phyloP scores from a whole-genome alignment of 2,113 vertebrate species.

The Capreolus pygargus region DNA sequence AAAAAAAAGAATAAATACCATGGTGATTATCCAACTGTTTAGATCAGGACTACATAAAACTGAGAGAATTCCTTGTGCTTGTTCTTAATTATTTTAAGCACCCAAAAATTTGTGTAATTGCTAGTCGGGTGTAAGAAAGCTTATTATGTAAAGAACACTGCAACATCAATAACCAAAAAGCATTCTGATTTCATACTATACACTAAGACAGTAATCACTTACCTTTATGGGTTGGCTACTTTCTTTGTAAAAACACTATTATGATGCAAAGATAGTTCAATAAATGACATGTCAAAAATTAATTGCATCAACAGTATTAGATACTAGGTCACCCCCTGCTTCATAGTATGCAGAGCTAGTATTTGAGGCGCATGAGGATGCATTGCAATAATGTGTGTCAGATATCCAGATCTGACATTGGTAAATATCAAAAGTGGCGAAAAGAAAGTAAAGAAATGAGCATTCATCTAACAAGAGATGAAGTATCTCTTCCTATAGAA shows the following conservation, averaged over 20 bases:
- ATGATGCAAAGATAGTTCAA: neutral
- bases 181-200: neutral
- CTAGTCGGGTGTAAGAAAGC: neutral
- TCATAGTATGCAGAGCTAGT: neutral
- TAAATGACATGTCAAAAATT: neutral
- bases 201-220: neutral
- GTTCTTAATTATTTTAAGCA: neutral
- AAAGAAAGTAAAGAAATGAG: neutral
- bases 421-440: neutral
- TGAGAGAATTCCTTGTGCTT: neutral
- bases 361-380: neutral
- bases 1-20: neutral
- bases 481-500: neutral
- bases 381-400: neutral
- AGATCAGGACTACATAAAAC: neutral
- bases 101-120: neutral
- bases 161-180: neutral
- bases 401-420: neutral
- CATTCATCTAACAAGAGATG: neutral
- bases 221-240: conserved; percentile 3
- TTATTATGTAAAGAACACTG: neutral
- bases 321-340: neutral
- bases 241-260: neutral
- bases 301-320: neutral
- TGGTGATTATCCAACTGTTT: neutral